Evolutionary conservation across 2,113 vertebrate species (phyloP).

Genomic region (Neopipo cinnamomea): DNA sequence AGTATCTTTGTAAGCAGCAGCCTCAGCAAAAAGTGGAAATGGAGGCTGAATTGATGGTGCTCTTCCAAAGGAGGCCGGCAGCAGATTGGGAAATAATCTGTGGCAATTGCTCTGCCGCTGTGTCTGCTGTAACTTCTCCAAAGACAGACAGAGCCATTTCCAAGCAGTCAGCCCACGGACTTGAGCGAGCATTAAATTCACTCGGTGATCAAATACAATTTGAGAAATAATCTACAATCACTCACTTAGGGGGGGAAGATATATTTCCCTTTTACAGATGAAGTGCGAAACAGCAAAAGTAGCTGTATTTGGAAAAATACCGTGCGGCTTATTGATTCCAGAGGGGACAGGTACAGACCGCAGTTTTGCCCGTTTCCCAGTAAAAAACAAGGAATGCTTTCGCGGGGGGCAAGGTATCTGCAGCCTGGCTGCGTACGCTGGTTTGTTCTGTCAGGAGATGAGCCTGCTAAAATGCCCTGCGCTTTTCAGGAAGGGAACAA

Average conservation of each 20-base stretch:
- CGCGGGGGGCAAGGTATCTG: neutral
- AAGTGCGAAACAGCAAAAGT: neutral
- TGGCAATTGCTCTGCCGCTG: neutral
- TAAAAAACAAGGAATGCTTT: neutral
- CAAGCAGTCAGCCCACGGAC: neutral
- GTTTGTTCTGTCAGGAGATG: neutral
- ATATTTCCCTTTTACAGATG: neutral
- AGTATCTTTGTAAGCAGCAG: conserved; percentile 48
- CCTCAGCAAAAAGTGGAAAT: conserved; percentile 53
- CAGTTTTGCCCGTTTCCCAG: neutral
- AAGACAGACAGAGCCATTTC: conserved; percentile 6
- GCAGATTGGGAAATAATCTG: conserved; percentile 38
- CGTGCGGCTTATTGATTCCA: neutral
- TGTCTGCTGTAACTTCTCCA: neutral
- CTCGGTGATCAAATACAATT: neutral
- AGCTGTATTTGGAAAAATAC: neutral
- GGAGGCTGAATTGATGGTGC: conserved; percentile 31
- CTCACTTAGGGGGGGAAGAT: neutral
- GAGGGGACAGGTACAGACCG: neutral
- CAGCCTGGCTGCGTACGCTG: rapidly evolving
- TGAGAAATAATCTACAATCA: neutral
- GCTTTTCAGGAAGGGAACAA: neutral
- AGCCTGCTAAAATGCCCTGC: neutral
- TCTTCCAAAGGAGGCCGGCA: neutral
- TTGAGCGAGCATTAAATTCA: neutral